These are phyloP conservation scores for Sminthurinus aureus DNA, from an alignment of 2,888 invertebrate genomes.

Conservation along the genomic window DNA sequence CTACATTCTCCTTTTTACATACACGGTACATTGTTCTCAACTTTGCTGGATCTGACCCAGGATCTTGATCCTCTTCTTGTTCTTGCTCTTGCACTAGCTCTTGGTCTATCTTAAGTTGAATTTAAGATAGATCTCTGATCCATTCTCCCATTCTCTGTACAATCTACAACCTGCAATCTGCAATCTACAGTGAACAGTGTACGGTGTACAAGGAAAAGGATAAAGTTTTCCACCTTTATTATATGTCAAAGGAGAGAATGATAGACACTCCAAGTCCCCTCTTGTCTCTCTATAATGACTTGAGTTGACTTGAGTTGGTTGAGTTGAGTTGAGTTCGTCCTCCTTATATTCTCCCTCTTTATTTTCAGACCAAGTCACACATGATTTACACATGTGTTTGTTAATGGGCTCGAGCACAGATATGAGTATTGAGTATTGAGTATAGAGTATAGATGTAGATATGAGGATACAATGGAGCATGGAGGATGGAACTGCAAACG, in stretches of 20 bases:
- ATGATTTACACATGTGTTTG: no score
- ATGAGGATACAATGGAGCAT: background rate
- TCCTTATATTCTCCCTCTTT: no score
- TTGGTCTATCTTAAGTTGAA: background rate
- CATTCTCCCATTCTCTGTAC: conserved; percentile 21
- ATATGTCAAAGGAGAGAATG: conserved; percentile 3
- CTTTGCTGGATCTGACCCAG: no score
- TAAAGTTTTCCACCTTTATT: background rate
- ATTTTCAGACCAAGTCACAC: no score
- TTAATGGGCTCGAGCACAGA: no score
- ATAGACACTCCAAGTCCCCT: no score
- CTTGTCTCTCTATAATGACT: no score
- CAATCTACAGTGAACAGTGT: no score
- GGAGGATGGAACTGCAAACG: background rate
- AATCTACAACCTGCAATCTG: no score
- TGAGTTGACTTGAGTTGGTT: no score
- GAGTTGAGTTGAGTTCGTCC: background rate
- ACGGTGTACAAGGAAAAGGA: background rate
- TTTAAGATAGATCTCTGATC: conserved; percentile 19
- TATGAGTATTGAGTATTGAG: background rate
- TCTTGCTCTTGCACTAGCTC: no score
- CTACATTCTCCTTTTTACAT: background rate
- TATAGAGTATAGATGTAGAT: background rate
- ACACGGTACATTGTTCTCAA: background rate
- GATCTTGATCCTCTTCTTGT: no score